A percentile compares a stretch with the other conserved stretches of the same genome.
Conservation (phyloP, 2,797 vertebrate genomes). For the Hyperoplus immaculatus region DNA sequence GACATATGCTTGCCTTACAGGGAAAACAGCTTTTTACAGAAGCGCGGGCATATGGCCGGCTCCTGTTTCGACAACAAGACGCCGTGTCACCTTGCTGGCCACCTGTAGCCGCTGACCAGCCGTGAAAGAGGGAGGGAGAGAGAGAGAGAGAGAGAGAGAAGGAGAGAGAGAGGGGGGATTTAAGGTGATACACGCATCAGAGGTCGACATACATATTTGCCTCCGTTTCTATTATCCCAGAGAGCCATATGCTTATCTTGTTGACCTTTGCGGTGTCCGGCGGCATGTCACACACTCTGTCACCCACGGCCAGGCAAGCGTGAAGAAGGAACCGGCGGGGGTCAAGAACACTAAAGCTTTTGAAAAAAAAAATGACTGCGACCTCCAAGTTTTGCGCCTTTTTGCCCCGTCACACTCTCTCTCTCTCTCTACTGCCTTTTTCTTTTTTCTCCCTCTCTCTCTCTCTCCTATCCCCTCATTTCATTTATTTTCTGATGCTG, state of each 20-base stretch:
- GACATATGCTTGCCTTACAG: conserved; percentile 75
- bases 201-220: conserved; percentile 67
- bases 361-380: conserved; percentile 48
- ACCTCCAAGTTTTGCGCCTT: conserved; percentile 25
- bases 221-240: conserved; percentile 61
- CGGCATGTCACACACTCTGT: conserved; percentile 74
- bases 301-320: conserved; percentile 66
- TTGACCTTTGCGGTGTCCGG: conserved; percentile 75
- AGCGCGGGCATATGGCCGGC: conserved; percentile 73
- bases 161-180: conserved; percentile 4
- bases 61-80: conserved; percentile 75
- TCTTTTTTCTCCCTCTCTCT: neutral
- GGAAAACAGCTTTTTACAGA: conserved; percentile 75
- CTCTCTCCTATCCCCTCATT: conserved; percentile 27
- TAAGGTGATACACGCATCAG: conserved; percentile 47
- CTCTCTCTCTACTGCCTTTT: neutral
- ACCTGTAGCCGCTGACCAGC: conserved; percentile 78
- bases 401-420: conserved; percentile 1
- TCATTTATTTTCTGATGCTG: conserved; percentile 69
- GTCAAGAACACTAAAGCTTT: conserved; percentile 68
- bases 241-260: conserved; percentile 83
- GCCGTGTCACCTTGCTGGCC: conserved; percentile 82
- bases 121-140: neutral
- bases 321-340: conserved; percentile 75
- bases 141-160: neutral